Base-by-base conservation (phyloP, 2,797 vertebrate genomes). In the Heterohyrax brucei region DNA sequence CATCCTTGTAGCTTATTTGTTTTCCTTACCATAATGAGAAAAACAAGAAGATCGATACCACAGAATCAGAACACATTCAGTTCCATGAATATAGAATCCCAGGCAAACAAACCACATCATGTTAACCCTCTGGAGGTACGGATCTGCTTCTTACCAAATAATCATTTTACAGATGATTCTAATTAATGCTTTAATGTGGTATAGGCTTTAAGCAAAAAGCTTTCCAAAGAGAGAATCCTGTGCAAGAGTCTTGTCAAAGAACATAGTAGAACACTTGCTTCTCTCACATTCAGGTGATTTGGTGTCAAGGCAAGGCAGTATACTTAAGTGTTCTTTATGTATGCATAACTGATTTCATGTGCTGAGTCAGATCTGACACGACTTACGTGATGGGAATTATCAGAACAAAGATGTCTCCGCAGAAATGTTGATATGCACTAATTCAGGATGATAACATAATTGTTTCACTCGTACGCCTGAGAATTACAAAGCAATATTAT, bases 401-500 rank as follows among this genome's bases (percentile, higher is more conserved):
- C 50, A 85, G 56, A 90, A 61, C 61, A 78, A 90, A 92, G 46
- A 83, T 88, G 24, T 48, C 26, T 64, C 76, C 66, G 12, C 53
- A 75, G 72, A 90, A 84, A 90, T 18, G 48, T 22, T 86, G 84
- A 87, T 77, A 28, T 66, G 39, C 64, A 87, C n/a, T 62, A 70
- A 80, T 84, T 95, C 77, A 89, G 61, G 68, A 82, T 93, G 76
- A 91, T 84, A 56, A 30, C 21, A 75, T 92, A 89, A 93, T 93
- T 91, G 50, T 70, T 96, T 68, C 88, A 72, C 53, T 93, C 44
- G 83, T 39, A 19, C 70, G n/a, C 53, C 64, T 70, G 73, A 94
- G 46, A 93, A 95, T 95, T 89, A 56, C 86, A 89, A 68, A 91
- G 72, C 24, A 79, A 53, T 91, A 72, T 95, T 91, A 92, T 80